A percentile compares a stretch with the other conserved stretches of the same genome.
Evolutionary conservation across 64 coral and sea anemone genomes (phyloP).

Genomic region (Stichodactyla mertensii): DNA sequence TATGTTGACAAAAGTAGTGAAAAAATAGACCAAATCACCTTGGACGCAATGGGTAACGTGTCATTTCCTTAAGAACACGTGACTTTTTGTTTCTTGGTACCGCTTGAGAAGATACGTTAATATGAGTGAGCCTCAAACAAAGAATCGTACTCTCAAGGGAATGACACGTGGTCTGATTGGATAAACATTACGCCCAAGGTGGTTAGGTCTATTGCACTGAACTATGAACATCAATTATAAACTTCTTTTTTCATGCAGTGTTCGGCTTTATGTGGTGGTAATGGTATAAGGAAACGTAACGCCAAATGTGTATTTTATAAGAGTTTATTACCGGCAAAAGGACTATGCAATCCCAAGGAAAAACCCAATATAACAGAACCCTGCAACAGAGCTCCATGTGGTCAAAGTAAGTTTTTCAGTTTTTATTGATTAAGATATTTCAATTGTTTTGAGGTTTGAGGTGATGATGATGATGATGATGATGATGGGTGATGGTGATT

Average conservation of each 20-base stretch:
- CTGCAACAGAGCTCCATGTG: constrained; percentile 43
- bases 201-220: too few species aligned
- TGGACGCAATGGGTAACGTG: too few species aligned
- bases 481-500: neutral
- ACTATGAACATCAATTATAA: too few species aligned
- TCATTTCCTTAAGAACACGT: too few species aligned
- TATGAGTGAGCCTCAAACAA: too few species aligned
- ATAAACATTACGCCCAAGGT: too few species aligned
- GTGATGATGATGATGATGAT: neutral
- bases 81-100: too few species aligned
- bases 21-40: too few species aligned
- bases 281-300: constrained; percentile 34
- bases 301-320: constrained; percentile 35
- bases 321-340: constrained; percentile 30
- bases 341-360: constrained; percentile 28
- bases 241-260: constrained; percentile 4
- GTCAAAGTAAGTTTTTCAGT: constrained; percentile 6
- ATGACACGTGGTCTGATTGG: too few species aligned
- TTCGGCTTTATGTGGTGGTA: constrained; percentile 33
- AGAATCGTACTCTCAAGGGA: too few species aligned
- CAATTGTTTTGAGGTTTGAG: neutral
- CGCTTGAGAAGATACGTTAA: too few species aligned
- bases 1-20: too few species aligned
- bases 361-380: constrained; percentile 24
- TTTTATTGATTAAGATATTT: neutral